Conservation (phyloP, 2,888 invertebrate genomes). For the Leptopilina drosophilae region DNA sequence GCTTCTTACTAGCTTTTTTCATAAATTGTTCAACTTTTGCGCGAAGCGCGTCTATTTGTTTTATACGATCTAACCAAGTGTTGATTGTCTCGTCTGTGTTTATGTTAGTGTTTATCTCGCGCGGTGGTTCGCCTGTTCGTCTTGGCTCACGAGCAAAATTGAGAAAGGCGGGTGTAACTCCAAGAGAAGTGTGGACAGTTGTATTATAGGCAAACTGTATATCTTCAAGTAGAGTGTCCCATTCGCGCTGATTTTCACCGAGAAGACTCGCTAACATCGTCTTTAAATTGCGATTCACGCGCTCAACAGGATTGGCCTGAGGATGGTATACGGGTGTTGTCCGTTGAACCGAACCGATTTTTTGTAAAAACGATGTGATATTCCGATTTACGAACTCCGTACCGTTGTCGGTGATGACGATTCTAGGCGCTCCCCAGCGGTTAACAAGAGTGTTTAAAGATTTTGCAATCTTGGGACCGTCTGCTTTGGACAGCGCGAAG, state of each 20-base stretch:
- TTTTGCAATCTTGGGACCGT: too few species aligned
- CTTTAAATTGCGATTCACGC: not conserved
- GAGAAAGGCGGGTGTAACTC: not conserved
- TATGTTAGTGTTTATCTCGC: too few species aligned
- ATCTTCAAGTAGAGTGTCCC: not conserved
- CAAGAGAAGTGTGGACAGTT: not conserved
- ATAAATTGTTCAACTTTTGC: too few species aligned
- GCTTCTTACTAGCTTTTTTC: too few species aligned
- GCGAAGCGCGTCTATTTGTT: too few species aligned
- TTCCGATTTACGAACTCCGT: too few species aligned
- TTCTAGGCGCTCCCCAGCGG: too few species aligned
- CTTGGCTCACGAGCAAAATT: not conserved
- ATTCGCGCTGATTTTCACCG: not conserved
- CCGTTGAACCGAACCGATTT: not conserved
- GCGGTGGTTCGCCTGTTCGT: not conserved
- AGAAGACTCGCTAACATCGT: not conserved
- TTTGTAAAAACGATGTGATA: too few species aligned
- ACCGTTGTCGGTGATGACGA: slow-evolving; percentile 8
- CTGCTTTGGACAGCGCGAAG: too few species aligned
- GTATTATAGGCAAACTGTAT: slow-evolving; percentile 5
- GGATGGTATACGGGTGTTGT: not conserved
- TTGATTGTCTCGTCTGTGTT: too few species aligned
- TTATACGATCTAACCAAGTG: too few species aligned
- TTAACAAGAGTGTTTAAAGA: too few species aligned
- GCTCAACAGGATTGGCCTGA: not conserved